A percentile compares a stretch with the other conserved stretches of the same genome.
phyloP scores from a whole-genome alignment of 2,888 invertebrate species.

The Epirrhoe tristata region DNA sequence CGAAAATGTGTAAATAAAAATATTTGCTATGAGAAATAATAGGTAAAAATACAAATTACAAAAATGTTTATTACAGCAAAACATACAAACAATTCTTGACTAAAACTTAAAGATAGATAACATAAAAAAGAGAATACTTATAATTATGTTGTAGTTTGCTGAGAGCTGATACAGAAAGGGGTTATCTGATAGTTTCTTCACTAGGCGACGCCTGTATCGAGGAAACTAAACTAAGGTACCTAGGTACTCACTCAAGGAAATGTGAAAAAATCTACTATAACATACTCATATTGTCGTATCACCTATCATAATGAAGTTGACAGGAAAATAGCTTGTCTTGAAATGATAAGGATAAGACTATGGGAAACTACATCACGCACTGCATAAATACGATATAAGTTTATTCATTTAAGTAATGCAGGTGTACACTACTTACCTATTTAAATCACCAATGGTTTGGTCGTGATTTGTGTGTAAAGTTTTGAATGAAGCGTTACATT shows the following conservation, averaged over 20 bases:
- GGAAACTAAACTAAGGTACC: too few species aligned
- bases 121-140: too few species aligned
- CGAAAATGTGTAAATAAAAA: too few species aligned
- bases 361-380: slow-evolving; percentile 37
- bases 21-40: too few species aligned
- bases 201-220: too few species aligned
- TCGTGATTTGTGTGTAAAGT: slow-evolving; percentile 25
- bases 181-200: background rate
- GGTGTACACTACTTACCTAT: slow-evolving; percentile 22
- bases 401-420: slow-evolving; percentile 37
- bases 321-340: slow-evolving; percentile 29
- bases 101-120: too few species aligned
- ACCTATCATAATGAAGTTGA: slow-evolving; percentile 8
- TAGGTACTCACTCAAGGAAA: slow-evolving; percentile 3
- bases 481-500: background rate
- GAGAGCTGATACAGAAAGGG: too few species aligned
- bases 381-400: slow-evolving; percentile 34
- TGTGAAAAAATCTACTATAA: background rate
- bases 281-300: slow-evolving; percentile 1
- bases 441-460: slow-evolving; percentile 13
- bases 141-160: too few species aligned
- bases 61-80: too few species aligned
- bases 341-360: slow-evolving; percentile 31
- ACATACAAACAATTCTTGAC: too few species aligned
- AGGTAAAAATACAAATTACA: too few species aligned